A percentile compares a stretch with the other conserved stretches of the same genome.
phyloP scores from a whole-genome alignment of 1,140 invertebrate genomes.

The Ptiloglossa arizonensis region DNA sequence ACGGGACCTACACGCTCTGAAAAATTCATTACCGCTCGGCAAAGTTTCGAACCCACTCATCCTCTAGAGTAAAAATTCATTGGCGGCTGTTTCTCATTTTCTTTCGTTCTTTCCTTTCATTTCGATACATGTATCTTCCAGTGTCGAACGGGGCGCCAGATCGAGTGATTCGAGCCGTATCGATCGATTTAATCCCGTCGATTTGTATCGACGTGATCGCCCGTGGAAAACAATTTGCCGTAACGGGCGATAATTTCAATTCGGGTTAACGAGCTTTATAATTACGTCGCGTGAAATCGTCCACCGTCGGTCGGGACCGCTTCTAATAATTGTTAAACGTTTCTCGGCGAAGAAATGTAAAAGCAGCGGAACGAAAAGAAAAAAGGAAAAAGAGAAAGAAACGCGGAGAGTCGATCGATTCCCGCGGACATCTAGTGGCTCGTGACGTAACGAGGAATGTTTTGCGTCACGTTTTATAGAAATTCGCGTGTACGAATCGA shows the following conservation, averaged over 20 bases:
- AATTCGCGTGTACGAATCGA: not conserved
- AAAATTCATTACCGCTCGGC: not conserved
- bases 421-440: not conserved
- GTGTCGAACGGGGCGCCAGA: too few species aligned
- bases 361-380: not conserved
- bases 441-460: not conserved
- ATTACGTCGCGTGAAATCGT: not conserved
- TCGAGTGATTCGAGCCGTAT: too few species aligned
- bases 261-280: conserved; percentile 16
- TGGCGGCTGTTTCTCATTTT: too few species aligned
- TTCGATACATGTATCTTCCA: too few species aligned
- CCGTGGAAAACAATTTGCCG: too few species aligned
- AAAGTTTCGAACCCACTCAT: not conserved
- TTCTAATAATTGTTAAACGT: too few species aligned
- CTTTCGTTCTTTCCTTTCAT: too few species aligned
- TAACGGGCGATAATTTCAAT: not conserved
- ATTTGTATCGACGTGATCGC: not conserved
- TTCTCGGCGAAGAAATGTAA: too few species aligned
- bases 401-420: not conserved
- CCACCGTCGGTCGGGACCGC: too few species aligned
- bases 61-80: too few species aligned
- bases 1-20: not conserved
- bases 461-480: conserved; percentile 7
- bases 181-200: not conserved
- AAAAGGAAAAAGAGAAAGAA: not conserved